These are phyloP conservation scores for Aulostomus chinensis DNA, from an alignment of 2,797 vertebrate species.

Conservation along the genomic window DNA sequence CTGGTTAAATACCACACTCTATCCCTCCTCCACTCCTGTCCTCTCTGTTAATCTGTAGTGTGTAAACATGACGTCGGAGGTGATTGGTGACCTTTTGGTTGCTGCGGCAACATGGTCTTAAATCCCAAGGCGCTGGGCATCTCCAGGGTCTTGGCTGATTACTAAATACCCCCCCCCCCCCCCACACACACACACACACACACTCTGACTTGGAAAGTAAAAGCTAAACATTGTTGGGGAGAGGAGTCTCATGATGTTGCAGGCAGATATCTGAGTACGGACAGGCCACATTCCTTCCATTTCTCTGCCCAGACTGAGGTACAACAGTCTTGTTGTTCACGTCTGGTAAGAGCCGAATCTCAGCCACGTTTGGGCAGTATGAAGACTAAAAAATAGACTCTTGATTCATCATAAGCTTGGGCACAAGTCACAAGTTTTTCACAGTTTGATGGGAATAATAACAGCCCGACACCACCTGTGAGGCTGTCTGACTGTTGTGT, in stretches of 20 bases:
- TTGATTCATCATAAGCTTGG: too few relatives aligned
- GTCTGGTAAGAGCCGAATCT: slow-evolving; percentile 18
- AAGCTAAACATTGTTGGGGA: slow-evolving; percentile 59
- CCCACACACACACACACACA: slow-evolving; percentile 4
- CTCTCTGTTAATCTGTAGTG: slow-evolving; percentile 38
- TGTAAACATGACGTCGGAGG: slow-evolving; percentile 66
- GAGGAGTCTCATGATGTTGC: slow-evolving; percentile 67
- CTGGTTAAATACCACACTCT: slow-evolving; percentile 28
- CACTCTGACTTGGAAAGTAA: slow-evolving; percentile 39
- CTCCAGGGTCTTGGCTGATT: slow-evolving; percentile 61
- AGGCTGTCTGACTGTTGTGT: too few relatives aligned
- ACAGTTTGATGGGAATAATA: too few relatives aligned
- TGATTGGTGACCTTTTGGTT: slow-evolving; percentile 71
- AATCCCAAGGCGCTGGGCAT: slow-evolving; percentile 60
- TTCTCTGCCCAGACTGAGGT: slow-evolving; percentile 30
- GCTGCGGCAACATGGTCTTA: slow-evolving; percentile 45
- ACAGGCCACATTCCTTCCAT: slow-evolving; percentile 63
- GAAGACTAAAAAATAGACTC: too few relatives aligned
- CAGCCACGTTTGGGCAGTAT: not conserved
- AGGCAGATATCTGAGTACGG: slow-evolving; percentile 53
- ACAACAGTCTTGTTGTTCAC: slow-evolving; percentile 23
- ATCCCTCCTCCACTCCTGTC: slow-evolving; percentile 26
- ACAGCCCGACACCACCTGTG: not conserved
- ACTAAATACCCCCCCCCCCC: slow-evolving; percentile 69
- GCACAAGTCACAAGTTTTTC: too few relatives aligned